Evolutionary conservation across 2,888 invertebrate species (phyloP).

Genomic region (Pollenia griseotomentosa): DNA sequence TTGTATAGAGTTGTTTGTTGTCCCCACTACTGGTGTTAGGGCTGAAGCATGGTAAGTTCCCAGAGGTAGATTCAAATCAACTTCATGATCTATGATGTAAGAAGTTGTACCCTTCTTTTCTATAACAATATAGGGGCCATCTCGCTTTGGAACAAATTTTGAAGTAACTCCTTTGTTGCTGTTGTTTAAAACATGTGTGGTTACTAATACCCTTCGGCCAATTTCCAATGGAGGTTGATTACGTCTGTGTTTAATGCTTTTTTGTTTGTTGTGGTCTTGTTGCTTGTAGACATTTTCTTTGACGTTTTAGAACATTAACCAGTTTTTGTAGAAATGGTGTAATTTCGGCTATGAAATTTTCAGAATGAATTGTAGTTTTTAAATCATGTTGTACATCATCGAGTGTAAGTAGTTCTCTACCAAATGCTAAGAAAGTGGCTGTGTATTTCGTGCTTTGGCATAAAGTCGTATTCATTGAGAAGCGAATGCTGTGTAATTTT

Average conservation of each 20-base stretch:
- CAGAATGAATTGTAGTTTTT: conserved; percentile 74
- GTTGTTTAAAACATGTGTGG: not conserved
- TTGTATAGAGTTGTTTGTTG: not conserved
- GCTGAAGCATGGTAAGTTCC: too few relatives aligned
- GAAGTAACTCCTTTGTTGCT: conserved; percentile 69
- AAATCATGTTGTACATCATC: conserved; percentile 78
- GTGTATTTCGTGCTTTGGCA: conserved; percentile 77
- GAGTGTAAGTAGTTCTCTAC: conserved; percentile 79
- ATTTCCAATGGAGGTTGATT: not conserved
- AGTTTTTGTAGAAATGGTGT: conserved; percentile 55
- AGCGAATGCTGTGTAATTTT: conserved; percentile 79
- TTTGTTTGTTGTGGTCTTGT: not conserved
- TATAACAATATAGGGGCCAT: conserved; percentile 66
- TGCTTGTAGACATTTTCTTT: not conserved
- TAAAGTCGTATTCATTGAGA: conserved; percentile 80
- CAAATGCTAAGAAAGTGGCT: conserved; percentile 80
- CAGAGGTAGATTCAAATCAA: not conserved
- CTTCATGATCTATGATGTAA: conserved; percentile 38
- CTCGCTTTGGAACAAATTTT: conserved; percentile 78
- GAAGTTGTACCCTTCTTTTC: conserved; percentile 72
- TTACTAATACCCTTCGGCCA: not conserved
- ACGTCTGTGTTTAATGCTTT: too few relatives aligned
- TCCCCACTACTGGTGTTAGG: conserved; percentile 21
- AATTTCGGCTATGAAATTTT: conserved; percentile 74
- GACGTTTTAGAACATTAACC: conserved; percentile 23